A percentile compares a stretch with the other conserved stretches of the same genome.
These are phyloP conservation scores for Tetragnatha versicolor DNA, from an alignment of 1,140 invertebrate species.

Conservation along the genomic window DNA sequence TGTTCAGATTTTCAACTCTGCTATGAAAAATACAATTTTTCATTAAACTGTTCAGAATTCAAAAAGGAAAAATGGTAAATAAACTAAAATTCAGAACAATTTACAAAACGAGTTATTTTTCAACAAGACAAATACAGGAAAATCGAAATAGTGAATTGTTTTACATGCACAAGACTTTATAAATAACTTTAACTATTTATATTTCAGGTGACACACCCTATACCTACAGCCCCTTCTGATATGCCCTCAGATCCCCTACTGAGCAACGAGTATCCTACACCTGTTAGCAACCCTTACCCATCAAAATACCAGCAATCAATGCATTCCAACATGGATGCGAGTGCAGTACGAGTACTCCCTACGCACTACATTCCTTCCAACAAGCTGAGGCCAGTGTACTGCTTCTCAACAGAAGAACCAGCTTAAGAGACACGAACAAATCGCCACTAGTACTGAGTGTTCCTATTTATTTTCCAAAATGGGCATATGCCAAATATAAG, in stretches of 20 bases:
- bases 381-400: constrained; percentile 5
- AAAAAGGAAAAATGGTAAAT: no score
- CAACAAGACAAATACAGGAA: no score
- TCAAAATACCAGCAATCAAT: not conserved
- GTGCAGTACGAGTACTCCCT: constrained; percentile 23
- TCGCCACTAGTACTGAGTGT: not conserved
- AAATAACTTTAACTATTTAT: no score
- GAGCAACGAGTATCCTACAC: constrained; percentile 25
- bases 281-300: not conserved
- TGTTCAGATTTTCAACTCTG: no score
- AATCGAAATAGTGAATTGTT: no score
- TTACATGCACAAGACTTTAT: no score
- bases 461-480: not conserved
- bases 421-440: not conserved
- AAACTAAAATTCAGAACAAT: no score
- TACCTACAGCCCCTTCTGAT: constrained; percentile 40
- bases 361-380: not conserved
- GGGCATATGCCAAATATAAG: not conserved
- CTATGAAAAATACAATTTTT: no score
- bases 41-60: no score
- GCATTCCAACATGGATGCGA: constrained; percentile 2
- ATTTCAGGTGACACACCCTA: not conserved
- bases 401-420: constrained; percentile 21
- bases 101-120: no score
- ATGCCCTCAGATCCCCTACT: constrained; percentile 10